phyloP scores from a whole-genome alignment of 1,140 invertebrate species.

The Homalodisca vitripennis region DNA sequence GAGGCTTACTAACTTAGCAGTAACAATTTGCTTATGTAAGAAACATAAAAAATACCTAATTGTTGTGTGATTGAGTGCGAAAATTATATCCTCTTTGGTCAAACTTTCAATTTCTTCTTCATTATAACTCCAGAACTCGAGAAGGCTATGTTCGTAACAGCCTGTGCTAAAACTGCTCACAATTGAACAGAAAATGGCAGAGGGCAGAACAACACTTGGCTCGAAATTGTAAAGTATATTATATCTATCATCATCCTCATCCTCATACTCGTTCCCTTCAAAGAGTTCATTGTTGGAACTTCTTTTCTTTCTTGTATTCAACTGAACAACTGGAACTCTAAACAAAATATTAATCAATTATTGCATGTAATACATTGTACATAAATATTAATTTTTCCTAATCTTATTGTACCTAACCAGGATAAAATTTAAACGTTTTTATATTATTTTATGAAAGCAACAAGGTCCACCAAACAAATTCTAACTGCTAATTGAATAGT shows the following conservation, averaged over 20 bases:
- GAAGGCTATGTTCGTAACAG: slow-evolving; percentile 63
- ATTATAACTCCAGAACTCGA: slow-evolving; percentile 70
- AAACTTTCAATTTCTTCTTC: slow-evolving; percentile 53
- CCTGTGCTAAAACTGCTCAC: slow-evolving; percentile 55
- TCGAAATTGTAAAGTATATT: slow-evolving; percentile 47
- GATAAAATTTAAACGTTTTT: no score
- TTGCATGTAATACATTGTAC: background rate
- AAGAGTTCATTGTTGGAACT: slow-evolving; percentile 32
- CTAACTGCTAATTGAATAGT: no score
- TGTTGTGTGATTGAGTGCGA: slow-evolving; percentile 58
- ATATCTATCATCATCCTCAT: background rate
- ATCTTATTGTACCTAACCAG: no score
- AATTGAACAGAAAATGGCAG: slow-evolving; percentile 57
- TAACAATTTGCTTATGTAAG: no score
- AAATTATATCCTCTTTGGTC: slow-evolving; percentile 61
- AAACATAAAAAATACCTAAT: no score
- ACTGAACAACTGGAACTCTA: slow-evolving; percentile 31
- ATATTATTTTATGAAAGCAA: no score
- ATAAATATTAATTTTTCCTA: slow-evolving; percentile 10
- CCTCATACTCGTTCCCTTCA: slow-evolving; percentile 38
- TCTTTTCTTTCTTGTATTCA: slow-evolving; percentile 8
- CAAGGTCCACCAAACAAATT: no score
- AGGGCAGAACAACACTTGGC: slow-evolving; percentile 53
- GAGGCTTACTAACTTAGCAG: no score
- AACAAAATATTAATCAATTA: slow-evolving; percentile 16